A percentile compares a stretch with the other conserved stretches of the same genome.
Conservation (phyloP, 2,113 vertebrate species). For the Perca flavescens region DNA sequence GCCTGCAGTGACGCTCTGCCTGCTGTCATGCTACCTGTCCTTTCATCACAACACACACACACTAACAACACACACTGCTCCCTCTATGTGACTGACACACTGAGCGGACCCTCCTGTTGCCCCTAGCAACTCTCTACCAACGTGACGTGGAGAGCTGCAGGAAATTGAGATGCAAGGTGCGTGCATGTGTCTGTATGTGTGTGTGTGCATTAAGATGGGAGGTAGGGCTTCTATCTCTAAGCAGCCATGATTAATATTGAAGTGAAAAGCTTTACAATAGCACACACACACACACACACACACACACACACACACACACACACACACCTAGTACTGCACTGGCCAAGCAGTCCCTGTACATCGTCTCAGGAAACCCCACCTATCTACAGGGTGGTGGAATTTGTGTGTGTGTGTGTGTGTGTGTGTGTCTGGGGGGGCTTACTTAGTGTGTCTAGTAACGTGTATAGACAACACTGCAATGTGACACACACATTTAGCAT, state of each 20-base stretch:
- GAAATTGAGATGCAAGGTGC: slow-evolving; percentile 49
- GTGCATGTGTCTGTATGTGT: slow-evolving; percentile 35
- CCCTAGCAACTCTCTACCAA: slow-evolving; percentile 61
- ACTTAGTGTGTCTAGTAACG: background rate
- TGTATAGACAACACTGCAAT: background rate
- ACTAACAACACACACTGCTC: background rate
- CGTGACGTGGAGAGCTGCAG: slow-evolving; percentile 3
- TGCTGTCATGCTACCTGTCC: background rate
- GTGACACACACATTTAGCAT: background rate
- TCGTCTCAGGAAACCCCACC: slow-evolving; percentile 49
- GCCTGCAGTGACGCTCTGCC: too few relatives aligned
- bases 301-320: background rate
- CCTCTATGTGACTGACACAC: slow-evolving; percentile 20
- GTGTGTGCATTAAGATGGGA: slow-evolving; percentile 46
- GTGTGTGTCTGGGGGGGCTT: background rate
- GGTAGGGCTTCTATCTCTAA: slow-evolving; percentile 35
- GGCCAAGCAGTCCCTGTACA: slow-evolving; percentile 31
- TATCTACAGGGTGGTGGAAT: background rate
- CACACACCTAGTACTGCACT: background rate
- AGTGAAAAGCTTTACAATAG: slow-evolving; percentile 30
- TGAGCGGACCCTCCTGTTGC: slow-evolving; percentile 53
- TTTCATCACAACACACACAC: slow-evolving; percentile 11
- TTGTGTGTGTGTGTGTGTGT: background rate
- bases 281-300: background rate
- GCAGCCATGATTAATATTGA: slow-evolving; percentile 74